Base-by-base conservation (phyloP, 2,888 invertebrate species). In the Coronaproctus castanopsis region DNA sequence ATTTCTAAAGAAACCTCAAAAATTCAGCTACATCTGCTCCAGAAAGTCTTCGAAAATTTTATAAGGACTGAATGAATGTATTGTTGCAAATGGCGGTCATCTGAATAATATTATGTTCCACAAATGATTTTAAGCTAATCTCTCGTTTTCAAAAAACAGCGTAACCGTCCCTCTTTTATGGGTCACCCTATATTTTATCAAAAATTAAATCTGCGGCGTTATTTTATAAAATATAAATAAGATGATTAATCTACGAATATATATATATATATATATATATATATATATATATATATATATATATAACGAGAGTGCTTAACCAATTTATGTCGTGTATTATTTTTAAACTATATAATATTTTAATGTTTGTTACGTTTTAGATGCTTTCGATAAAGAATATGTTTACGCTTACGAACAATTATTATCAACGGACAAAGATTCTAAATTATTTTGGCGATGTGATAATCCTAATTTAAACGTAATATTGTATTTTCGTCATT, bases 301-400 rank as follows among this genome's bases (percentile, higher is more conserved):
- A 52, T 56, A 56, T 49, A 19, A 36, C 36, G 36, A 8, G 36
- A 8, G 36, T 36, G 36, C 24, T 22, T 24, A 55, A 8, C 24
- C 3, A 24, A 10, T 21, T 1, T 8, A 55, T 18, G 20, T 2
- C n/a, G 48, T 22, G 21, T 36, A 20, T 55, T 48, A 36, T 1
- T 19, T 14, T 8, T 36, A 36, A 36, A 36, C 5, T 36, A 14
- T 36, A 36, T 36, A 36, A 36, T 8, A 36, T 36, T 36, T 36
- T 8, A 36, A 36, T 36, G 14, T 36, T 36, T 36, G 14, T 36
- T 52, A 18, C 19, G 14, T 20, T 53, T 53, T 53, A 19, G 83
- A 84, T 68, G 85, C 84, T 22, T 85, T 95, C 69, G 95, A 96
- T 73, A 82, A 85, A 60, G 92, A 93, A 71, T 96, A 92, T 72